Base-by-base conservation (phyloP, 1,140 invertebrate species). In the Panagrolaimus sp. region DNA sequence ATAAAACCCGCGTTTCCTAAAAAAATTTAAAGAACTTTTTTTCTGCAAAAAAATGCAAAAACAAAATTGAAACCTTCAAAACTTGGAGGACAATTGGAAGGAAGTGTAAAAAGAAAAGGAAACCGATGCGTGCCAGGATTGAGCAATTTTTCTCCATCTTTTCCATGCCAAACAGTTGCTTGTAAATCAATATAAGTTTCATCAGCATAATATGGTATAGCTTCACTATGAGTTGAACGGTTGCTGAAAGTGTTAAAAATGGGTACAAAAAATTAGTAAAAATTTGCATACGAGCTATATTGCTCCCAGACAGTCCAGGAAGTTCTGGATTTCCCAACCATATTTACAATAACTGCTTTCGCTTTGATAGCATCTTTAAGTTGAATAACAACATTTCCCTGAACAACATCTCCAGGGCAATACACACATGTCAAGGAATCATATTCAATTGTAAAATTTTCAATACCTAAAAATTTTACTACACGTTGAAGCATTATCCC, bases 1-100 rank as follows among this genome's bases (percentile, higher is more conserved):
- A 71, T 71, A 43, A 71, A 71, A 10, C 70, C 69, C 5, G 72
- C 48, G 24, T 21, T 68, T 9, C 67, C 67, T 68, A 32, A 15
- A 68, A 65, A 26, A 21, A 58, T n/a, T 21, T 28, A 58, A 12
- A n/a, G 12, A 12, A 12, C 17, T 58, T 26, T 58, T 28, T 12
- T 21, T 26, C 0, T 58, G 52, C 28, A 26, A 21, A 17, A 15
- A 38, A 38, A 38, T 4, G n/a, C 8, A 28, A 58, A 12, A 21
- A 17, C 1, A 26, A 58, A 58, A 58, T 26, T 21, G 21, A n/a
- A 28, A 58, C 52, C 52, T 58, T 58, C 52, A 58, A 26, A 58
- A 58, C 52, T 58, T 28, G 52, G 52, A 14, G 52, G 52, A 58
- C 52, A 58, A 58, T 58, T 58, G 15, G 52, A 21, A 12, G 52